phyloP scores from a whole-genome alignment of 1,140 invertebrate genomes.

The Paralvinella palmiformis region DNA sequence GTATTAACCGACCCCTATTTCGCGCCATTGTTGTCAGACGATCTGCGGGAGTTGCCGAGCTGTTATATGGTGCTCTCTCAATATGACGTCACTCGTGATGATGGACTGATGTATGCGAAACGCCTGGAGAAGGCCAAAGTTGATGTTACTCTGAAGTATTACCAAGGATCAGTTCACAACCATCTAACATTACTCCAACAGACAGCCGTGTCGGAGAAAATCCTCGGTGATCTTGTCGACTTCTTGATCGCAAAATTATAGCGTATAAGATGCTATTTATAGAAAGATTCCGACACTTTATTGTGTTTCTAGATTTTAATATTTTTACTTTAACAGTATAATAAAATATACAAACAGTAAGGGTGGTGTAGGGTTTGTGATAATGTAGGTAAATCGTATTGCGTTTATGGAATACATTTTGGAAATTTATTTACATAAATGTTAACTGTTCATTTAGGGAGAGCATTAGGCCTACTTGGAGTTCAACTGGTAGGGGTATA shows the following conservation, averaged over 20 bases:
- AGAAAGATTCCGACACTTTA: too few relatives aligned
- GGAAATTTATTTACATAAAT: too few relatives aligned
- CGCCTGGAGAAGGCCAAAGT: slow-evolving; percentile 28
- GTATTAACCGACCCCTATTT: slow-evolving; percentile 17
- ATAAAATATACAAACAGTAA: too few relatives aligned
- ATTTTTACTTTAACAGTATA: too few relatives aligned
- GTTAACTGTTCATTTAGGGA: too few relatives aligned
- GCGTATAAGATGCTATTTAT: too few relatives aligned
- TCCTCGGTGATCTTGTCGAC: background rate
- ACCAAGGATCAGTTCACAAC: slow-evolving; percentile 31
- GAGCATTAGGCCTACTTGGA: too few relatives aligned
- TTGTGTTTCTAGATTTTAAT: too few relatives aligned
- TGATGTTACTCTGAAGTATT: slow-evolving; percentile 33
- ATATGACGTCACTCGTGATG: slow-evolving; percentile 21
- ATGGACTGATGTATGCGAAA: slow-evolving; percentile 21
- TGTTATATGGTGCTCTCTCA: slow-evolving; percentile 18
- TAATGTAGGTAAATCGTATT: too few relatives aligned
- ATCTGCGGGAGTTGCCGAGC: slow-evolving; percentile 13
- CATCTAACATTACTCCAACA: background rate
- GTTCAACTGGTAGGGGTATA: too few relatives aligned
- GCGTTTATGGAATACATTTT: too few relatives aligned
- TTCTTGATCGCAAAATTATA: slow-evolving; percentile 1
- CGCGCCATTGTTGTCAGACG: slow-evolving; percentile 19
- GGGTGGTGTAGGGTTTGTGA: too few relatives aligned
- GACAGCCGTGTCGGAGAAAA: background rate